phyloP scores from a whole-genome alignment of 2,888 invertebrate species.

The Neria commutata region DNA sequence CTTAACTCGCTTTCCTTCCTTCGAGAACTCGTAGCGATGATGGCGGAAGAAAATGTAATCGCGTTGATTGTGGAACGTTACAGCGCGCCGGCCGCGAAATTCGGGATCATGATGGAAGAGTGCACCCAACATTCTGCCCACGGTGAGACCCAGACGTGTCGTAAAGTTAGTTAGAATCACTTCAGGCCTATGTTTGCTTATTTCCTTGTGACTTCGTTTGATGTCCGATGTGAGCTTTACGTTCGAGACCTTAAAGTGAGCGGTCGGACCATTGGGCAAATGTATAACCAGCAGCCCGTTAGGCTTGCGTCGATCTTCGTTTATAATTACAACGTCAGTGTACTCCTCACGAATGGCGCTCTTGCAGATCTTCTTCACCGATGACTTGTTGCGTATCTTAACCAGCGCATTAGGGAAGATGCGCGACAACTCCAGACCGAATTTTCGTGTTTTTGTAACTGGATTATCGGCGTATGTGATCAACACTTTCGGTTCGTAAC shows the following conservation, averaged over 20 bases:
- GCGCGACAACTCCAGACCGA: slow-evolving; percentile 88
- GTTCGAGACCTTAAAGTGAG: slow-evolving; percentile 92
- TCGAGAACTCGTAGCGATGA: slow-evolving; percentile 93
- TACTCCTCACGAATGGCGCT: slow-evolving; percentile 80
- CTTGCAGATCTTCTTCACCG: slow-evolving; percentile 90
- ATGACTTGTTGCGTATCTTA: slow-evolving; percentile 84
- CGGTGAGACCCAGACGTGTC: slow-evolving; percentile 87
- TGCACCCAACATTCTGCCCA: slow-evolving; percentile 91
- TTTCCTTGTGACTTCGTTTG: slow-evolving; percentile 77
- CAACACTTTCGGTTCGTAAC: slow-evolving; percentile 92
- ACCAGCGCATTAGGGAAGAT: slow-evolving; percentile 92
- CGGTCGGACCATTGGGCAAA: slow-evolving; percentile 95
- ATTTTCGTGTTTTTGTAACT: slow-evolving; percentile 84
- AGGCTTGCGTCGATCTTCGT: slow-evolving; percentile 91
- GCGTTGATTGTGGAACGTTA: slow-evolving; percentile 98
- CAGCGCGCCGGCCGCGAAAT: slow-evolving; percentile 89
- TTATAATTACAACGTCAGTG: slow-evolving; percentile 90
- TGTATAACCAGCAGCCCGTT: slow-evolving; percentile 93
- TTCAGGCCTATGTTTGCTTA: slow-evolving; percentile 90
- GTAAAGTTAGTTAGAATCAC: slow-evolving; percentile 95
- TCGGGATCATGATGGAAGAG: slow-evolving; percentile 96
- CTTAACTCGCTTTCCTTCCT: slow-evolving; percentile 74
- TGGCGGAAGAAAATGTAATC: slow-evolving; percentile 99
- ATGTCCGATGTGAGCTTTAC: slow-evolving; percentile 89
- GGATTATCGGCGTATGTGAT: slow-evolving; percentile 96